phyloP scores from a whole-genome alignment of 2,113 vertebrate genomes.

The Ia io region DNA sequence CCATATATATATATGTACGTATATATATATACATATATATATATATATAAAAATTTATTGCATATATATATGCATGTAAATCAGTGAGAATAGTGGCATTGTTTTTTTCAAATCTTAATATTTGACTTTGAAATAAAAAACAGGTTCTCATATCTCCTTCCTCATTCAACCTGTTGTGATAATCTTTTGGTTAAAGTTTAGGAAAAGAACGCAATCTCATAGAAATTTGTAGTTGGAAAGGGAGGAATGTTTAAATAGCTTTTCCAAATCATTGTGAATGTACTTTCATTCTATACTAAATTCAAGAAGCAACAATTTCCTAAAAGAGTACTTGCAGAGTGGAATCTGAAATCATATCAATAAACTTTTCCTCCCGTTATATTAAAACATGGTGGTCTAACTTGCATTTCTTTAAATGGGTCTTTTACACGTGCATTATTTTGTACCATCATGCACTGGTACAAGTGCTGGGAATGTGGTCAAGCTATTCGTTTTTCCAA shows the following conservation, averaged over 20 bases:
- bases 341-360: not conserved
- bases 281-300: not conserved
- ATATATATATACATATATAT: too few species aligned
- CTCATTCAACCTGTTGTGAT: not conserved
- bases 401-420: not conserved
- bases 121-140: conserved; percentile 9
- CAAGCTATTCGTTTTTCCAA: not conserved
- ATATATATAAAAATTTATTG: too few species aligned
- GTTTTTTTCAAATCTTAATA: not conserved
- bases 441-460: not conserved
- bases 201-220: not conserved
- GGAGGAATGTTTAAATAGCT: not conserved
- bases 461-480: not conserved
- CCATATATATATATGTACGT: too few species aligned
- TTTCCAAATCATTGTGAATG: not conserved
- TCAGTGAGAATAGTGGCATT: not conserved
- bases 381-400: not conserved
- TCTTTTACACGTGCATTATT: not conserved
- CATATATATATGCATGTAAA: too few species aligned
- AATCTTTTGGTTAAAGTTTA: not conserved
- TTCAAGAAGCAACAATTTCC: not conserved
- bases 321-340: not conserved
- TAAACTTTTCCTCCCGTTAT: not conserved
- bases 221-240: not conserved
- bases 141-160: not conserved